Evolutionary conservation across 1,140 invertebrate species (phyloP), one percentile per base, ranked within the genome.

Genomic region (Pseudachorutes palmiensis): DNA sequence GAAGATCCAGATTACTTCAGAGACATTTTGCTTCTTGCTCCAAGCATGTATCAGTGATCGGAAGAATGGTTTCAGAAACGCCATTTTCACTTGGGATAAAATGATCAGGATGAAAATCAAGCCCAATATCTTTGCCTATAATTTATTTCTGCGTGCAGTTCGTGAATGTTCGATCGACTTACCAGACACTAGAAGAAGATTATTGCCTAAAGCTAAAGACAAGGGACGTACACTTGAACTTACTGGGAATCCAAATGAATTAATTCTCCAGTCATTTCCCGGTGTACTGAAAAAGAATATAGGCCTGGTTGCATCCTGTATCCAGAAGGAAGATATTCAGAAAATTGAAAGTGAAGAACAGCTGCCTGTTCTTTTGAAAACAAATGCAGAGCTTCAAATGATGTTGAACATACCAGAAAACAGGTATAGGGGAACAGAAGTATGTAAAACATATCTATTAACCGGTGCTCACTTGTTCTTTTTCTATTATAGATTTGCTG

Each of bases 21-120:
- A 86, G 48, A 92, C 89, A 1, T 86, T 88, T 57, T 88, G 87
- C 76, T 89, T 88, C 76, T 77, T 97, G 12, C 77, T 97, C 0
- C 89, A 92, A 76, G 89, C 87, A 30, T 91, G 90, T 75, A 86
- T 90, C 30, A 80, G 83, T 30, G 84, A 96, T 77, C 86, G 85
- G 78, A 77, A 89, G 64, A 82, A 82, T 71, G 94, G 94, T 2
- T 87, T 95, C 73, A 83, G 83, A 71, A 85, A 91, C 81, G 86
- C 87, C 57, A 76, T 97, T 31, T 75, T 87, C 64, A 85, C 92
- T n/a, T 95, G 91, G 90, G 84, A 87, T 58, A 86, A 90, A 79
- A 88, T 96, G 86, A 75, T 83, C 32, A 74, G 80, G 64, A 79
- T 81, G 70, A 82, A 80, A 57, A 80, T 92, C 2, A 81, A 77